phyloP scores from a whole-genome alignment of 2,888 invertebrate species.

The Mythimna ferrago region DNA sequence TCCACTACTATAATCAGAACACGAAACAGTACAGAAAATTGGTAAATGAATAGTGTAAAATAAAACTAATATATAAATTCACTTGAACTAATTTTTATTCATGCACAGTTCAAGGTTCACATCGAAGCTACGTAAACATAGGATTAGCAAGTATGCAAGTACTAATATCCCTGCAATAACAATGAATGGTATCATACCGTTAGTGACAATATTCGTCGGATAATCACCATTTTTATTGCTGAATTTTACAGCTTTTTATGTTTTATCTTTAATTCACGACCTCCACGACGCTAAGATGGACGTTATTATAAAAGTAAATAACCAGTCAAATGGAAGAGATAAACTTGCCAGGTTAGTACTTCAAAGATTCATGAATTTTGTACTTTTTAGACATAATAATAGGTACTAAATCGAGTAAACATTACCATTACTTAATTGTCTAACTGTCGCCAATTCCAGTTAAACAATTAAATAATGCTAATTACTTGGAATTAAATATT shows the following conservation, averaged over 20 bases:
- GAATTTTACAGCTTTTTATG: conserved; percentile 8
- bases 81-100: conserved; percentile 1
- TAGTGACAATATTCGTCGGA: conserved; percentile 11
- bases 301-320: conserved; percentile 87
- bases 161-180: conserved; percentile 16
- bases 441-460: background rate
- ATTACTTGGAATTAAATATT: no score
- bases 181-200: conserved; percentile 23
- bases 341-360: conserved; percentile 88
- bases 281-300: conserved; percentile 78
- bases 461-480: no score
- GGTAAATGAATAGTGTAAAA: background rate
- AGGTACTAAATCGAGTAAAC: background rate
- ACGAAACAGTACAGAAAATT: background rate
- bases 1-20: background rate
- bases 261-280: conserved; percentile 10
- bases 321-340: conserved; percentile 90
- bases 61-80: background rate
- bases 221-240: conserved; percentile 15
- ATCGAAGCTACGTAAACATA: conserved; percentile 24
- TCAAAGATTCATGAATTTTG: conserved; percentile 2
- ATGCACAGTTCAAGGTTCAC: conserved; percentile 49
- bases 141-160: background rate
- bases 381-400: background rate
- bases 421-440: background rate